A percentile compares a stretch with the other conserved stretches of the same genome.
Evolutionary conservation across 2,113 vertebrate species (phyloP).

Genomic region (Cheilinus undulatus): DNA sequence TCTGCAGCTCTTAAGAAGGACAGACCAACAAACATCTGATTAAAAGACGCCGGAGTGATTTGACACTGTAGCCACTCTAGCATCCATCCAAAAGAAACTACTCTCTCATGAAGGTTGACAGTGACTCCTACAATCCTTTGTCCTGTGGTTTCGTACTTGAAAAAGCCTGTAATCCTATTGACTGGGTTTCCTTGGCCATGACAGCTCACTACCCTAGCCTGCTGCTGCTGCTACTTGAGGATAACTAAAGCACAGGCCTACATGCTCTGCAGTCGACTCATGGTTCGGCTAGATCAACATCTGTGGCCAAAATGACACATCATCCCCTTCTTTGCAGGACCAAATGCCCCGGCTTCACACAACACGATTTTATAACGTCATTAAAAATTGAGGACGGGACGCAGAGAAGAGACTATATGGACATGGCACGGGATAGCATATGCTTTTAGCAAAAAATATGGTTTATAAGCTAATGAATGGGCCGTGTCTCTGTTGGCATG

Average conservation of each 20-base stretch:
- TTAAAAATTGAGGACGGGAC: conserved; percentile 31
- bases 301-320: conserved; percentile 69
- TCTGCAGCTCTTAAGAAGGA: no score
- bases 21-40: conserved; percentile 9
- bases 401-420: not conserved
- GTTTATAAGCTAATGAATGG: conserved; percentile 47
- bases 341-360: conserved; percentile 31
- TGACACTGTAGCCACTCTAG: not conserved
- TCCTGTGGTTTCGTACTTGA: conserved; percentile 8
- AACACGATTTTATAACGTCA: conserved; percentile 55
- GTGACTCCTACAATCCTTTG: conserved; percentile 3
- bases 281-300: conserved; percentile 54
- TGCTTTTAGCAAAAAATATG: conserved; percentile 10
- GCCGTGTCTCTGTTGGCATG: conserved; percentile 54
- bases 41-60: not conserved
- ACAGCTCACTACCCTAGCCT: conserved; percentile 57
- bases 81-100: not conserved
- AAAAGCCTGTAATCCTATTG: conserved; percentile 14
- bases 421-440: not conserved
- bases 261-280: conserved; percentile 54
- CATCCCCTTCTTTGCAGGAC: conserved; percentile 35
- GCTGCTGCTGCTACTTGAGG: conserved; percentile 22
- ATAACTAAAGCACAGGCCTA: conserved; percentile 58
- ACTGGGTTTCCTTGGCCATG: conserved; percentile 38
- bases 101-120: not conserved